phyloP scores from a whole-genome alignment of 2,888 invertebrate genomes.

The Drosophila picticornis region DNA sequence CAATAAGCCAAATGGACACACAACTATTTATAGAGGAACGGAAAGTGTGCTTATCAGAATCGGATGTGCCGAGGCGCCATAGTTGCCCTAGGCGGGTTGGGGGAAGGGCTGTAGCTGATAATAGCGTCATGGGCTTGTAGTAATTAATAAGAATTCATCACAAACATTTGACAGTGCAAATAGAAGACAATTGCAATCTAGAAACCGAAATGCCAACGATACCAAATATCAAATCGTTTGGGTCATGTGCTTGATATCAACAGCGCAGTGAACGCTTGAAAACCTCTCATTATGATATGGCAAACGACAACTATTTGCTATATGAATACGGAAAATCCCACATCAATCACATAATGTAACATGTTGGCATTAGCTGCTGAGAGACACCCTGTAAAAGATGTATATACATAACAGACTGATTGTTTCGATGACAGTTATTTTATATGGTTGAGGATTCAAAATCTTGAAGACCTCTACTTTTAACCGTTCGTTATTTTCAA shows the following conservation, averaged over 20 bases:
- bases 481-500: background rate
- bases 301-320: slow-evolving; percentile 19
- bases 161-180: slow-evolving; percentile 44
- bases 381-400: background rate
- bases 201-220: slow-evolving; percentile 53
- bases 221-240: slow-evolving; percentile 47
- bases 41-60: slow-evolving; percentile 21
- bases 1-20: slow-evolving; percentile 4
- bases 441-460: background rate
- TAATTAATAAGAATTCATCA: slow-evolving; percentile 73
- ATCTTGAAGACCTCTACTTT: too few relatives aligned
- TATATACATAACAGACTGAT: background rate
- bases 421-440: background rate
- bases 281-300: slow-evolving; percentile 45
- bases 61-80: slow-evolving; percentile 13
- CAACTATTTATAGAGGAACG: slow-evolving; percentile 1
- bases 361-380: slow-evolving; percentile 40
- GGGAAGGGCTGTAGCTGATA: background rate
- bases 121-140: slow-evolving; percentile 21
- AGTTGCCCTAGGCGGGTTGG: background rate
- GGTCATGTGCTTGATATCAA: slow-evolving; percentile 66
- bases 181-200: slow-evolving; percentile 50
- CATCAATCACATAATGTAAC: slow-evolving; percentile 59
- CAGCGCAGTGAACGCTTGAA: slow-evolving; percentile 21
- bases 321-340: slow-evolving; percentile 16